Evolutionary conservation across 2,888 invertebrate genomes (phyloP).

Genomic region (Sabatieria punctata): DNA sequence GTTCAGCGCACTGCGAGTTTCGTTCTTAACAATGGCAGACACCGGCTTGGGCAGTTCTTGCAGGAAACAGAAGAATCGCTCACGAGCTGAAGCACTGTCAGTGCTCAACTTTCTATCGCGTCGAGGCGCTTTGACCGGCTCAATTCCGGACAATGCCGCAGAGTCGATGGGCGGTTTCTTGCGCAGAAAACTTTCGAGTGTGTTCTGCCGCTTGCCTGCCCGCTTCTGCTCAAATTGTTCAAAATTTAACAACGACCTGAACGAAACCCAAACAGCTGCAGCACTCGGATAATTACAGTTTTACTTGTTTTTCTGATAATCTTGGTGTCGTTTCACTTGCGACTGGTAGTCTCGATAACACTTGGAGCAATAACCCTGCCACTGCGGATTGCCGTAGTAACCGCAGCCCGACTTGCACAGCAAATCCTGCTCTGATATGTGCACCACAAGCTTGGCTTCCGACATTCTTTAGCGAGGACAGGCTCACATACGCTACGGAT

Average conservation of each 20-base stretch:
- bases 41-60: conserved; percentile 31
- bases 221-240: conserved; percentile 37
- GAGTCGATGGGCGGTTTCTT: conserved; percentile 34
- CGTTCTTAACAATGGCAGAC: conserved; percentile 43
- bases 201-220: conserved; percentile 56
- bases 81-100: conserved; percentile 35
- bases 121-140: conserved; percentile 4
- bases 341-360: conserved; percentile 58
- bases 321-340: conserved; percentile 27
- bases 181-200: conserved; percentile 57
- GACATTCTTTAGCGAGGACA: no score
- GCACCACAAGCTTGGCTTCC: conserved; percentile 9
- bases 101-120: conserved; percentile 20
- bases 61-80: conserved; percentile 34
- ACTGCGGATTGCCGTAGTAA: conserved; percentile 88
- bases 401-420: conserved; percentile 87
- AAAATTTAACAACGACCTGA: neutral
- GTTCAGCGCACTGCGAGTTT: conserved; percentile 42
- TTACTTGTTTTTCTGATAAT: conserved; percentile 29
- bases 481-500: no score
- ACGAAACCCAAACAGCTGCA: no score
- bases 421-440: conserved; percentile 46
- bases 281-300: conserved; percentile 5
- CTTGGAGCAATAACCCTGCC: conserved; percentile 93
- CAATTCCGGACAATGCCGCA: no score